Evolutionary conservation across 2,797 vertebrate species (phyloP).

Genomic region (Balearica regulorum): DNA sequence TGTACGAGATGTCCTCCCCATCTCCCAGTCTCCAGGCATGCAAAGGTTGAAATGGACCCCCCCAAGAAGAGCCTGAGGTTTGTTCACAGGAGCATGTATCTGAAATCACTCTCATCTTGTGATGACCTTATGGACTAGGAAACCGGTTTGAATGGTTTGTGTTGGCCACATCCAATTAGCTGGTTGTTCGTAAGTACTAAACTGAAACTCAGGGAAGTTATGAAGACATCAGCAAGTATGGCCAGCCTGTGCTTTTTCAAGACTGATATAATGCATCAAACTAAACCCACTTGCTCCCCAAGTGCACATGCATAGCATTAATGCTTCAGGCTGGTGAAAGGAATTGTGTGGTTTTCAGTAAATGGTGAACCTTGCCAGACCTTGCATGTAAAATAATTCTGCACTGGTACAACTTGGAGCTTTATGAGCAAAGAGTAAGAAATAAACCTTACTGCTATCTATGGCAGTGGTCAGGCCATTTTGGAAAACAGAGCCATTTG

Average conservation of each 20-base stretch:
- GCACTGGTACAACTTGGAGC: background rate
- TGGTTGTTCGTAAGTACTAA: background rate
- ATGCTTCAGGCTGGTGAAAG: background rate
- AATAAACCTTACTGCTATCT: background rate
- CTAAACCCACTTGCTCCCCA: background rate
- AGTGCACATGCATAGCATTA: background rate
- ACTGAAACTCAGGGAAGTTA: background rate
- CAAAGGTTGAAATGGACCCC: background rate
- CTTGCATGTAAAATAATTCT: background rate
- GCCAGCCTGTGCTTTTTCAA: background rate
- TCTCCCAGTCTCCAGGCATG: background rate
- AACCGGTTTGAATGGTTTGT: background rate
- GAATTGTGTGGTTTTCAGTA: background rate
- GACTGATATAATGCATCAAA: background rate
- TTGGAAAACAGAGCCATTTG: background rate
- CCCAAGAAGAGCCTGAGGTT: background rate
- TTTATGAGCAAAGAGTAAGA: background rate
- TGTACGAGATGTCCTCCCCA: fast-evolving
- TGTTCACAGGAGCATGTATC: background rate
- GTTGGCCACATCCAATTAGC: background rate
- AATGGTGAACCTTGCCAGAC: background rate
- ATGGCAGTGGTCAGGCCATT: background rate
- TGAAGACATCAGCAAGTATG: background rate
- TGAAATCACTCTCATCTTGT: background rate
- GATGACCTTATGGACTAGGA: background rate